phyloP scores from a whole-genome alignment of 2,797 vertebrate genomes.

The Clarias laeviceps region DNA sequence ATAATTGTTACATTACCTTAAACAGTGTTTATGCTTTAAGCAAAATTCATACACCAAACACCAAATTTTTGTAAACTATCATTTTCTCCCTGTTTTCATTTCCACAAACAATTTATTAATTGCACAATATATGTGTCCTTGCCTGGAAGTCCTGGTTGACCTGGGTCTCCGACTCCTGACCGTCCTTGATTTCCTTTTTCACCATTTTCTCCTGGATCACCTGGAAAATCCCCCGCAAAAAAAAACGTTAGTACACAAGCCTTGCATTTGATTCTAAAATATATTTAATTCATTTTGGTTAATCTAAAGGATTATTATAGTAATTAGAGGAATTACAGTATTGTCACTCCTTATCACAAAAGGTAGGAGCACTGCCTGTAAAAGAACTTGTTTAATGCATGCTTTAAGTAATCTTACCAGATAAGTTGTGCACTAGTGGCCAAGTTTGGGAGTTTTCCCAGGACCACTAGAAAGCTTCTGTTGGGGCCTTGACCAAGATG shows the following conservation, averaged over 20 bases:
- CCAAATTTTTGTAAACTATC: background rate
- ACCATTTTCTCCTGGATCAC: slow-evolving; percentile 83
- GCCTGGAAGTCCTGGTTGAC: slow-evolving; percentile 88
- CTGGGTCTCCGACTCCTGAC: slow-evolving; percentile 82
- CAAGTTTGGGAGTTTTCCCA: slow-evolving; percentile 2
- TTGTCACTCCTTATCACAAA: background rate
- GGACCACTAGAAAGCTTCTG: slow-evolving; percentile 4
- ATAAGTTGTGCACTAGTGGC: background rate
- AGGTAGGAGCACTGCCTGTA: background rate
- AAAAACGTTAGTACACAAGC: slow-evolving; percentile 9
- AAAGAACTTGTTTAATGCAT: background rate
- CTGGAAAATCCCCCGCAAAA: slow-evolving; percentile 68
- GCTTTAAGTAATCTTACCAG: background rate
- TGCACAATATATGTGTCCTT: slow-evolving; percentile 47
- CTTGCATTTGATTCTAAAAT: background rate
- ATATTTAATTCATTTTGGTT: background rate
- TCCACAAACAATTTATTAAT: background rate
- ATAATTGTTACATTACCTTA: background rate
- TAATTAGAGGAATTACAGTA: background rate
- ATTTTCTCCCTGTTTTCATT: background rate
- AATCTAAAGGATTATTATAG: background rate
- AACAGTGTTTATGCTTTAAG: background rate
- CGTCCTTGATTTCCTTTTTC: slow-evolving; percentile 87
- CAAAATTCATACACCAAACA: background rate
- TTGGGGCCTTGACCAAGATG: background rate